phyloP scores from a whole-genome alignment of 1,140 invertebrate species.

The Philotrypesis tridentata region DNA sequence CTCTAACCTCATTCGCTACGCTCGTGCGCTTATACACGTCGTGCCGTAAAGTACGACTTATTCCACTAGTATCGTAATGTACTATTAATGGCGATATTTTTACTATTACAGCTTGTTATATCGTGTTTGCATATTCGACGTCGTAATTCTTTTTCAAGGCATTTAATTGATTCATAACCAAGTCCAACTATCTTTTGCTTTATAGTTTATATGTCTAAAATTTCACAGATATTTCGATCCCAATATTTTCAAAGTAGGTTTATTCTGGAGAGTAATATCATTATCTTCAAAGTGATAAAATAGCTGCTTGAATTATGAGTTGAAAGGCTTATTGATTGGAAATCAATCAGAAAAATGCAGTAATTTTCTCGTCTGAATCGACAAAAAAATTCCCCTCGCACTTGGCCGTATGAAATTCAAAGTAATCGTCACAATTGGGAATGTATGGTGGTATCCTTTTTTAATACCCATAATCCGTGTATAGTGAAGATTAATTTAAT shows the following conservation, averaged over 20 bases:
- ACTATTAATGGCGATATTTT: no score
- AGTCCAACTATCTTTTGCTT: background rate
- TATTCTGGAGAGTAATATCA: background rate
- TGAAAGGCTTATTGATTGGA: background rate
- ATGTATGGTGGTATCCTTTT: no score
- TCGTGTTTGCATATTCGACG: background rate
- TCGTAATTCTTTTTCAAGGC: background rate
- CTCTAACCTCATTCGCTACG: no score
- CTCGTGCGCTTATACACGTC: no score
- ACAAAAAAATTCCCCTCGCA: background rate
- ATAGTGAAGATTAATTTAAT: no score
- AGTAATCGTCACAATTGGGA: no score
- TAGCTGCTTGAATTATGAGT: background rate
- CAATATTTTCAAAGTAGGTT: background rate
- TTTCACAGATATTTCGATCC: background rate
- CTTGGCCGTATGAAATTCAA: no score
- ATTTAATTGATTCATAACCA: background rate
- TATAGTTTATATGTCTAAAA: background rate
- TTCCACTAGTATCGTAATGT: no score
- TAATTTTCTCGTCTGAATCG: background rate
- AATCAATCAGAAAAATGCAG: background rate
- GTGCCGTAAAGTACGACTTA: no score
- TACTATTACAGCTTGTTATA: no score
- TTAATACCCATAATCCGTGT: no score
- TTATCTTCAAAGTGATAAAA: background rate